phyloP scores from a whole-genome alignment of 2,113 vertebrate genomes.

The Chlamydotis undulata region DNA sequence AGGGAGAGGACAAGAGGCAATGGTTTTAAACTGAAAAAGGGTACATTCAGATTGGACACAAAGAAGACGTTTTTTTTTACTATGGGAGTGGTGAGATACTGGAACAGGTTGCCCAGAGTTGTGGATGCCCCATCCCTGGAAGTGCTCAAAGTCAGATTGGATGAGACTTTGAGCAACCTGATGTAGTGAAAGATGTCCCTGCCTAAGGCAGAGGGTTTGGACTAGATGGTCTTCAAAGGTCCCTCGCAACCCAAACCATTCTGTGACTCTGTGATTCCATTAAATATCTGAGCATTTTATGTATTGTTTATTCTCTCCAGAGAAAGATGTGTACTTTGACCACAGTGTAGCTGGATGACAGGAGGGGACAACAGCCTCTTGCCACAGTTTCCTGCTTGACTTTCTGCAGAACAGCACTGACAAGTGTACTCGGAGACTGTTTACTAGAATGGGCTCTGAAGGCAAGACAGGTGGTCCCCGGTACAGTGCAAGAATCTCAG shows the following conservation, averaged over 20 bases:
- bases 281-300: not conserved
- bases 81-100: not conserved
- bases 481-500: not conserved
- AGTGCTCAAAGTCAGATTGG: not conserved
- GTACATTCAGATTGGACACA: not conserved
- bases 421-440: not conserved
- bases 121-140: not conserved
- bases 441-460: not conserved
- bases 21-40: not conserved
- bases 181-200: not conserved
- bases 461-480: not conserved
- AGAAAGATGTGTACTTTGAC: not conserved
- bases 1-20: not conserved
- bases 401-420: not conserved
- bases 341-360: not conserved
- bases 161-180: not conserved
- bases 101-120: not conserved
- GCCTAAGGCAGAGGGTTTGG: rapidly evolving
- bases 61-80: not conserved
- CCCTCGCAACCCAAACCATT: not conserved
- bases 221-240: not conserved
- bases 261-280: not conserved
- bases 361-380: not conserved
- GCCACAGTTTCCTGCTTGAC: not conserved
- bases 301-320: not conserved